Conservation (phyloP, 2,113 vertebrate species). For the Charina bottae region DNA sequence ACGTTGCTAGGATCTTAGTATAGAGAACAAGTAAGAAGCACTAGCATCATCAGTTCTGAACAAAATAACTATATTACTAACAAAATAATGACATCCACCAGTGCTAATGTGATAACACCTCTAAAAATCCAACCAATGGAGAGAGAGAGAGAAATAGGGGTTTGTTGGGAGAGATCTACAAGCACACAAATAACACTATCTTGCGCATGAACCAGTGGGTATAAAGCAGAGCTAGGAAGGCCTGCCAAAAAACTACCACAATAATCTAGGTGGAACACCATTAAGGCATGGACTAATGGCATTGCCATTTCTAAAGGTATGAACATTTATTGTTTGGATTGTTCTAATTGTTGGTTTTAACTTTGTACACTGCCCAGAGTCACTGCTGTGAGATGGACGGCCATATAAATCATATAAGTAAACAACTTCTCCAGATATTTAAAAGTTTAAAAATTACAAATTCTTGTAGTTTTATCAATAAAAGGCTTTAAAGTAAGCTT, state of each 20-base stretch:
- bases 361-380: background rate
- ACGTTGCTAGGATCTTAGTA: background rate
- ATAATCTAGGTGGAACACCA: background rate
- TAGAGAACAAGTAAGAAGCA: background rate
- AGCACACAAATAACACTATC: background rate
- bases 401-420: too few relatives aligned
- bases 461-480: too few relatives aligned
- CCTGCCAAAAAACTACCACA: background rate
- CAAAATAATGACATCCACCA: background rate
- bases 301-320: background rate
- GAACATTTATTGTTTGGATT: background rate
- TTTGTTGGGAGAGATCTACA: background rate
- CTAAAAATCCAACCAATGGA: background rate
- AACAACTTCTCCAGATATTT: too few relatives aligned
- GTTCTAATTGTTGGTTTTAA: background rate
- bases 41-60: background rate
- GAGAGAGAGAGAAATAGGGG: background rate
- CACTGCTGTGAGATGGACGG: too few relatives aligned
- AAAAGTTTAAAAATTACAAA: too few relatives aligned
- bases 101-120: background rate
- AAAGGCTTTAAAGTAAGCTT: too few relatives aligned
- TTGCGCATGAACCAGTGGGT: background rate
- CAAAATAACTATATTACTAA: constrained; percentile 15
- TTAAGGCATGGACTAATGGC: background rate
- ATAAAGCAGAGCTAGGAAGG: background rate